A percentile compares a stretch with the other conserved stretches of the same genome.
phyloP scores from a whole-genome alignment of 1,140 invertebrate species.

The Phocides pigmalion region DNA sequence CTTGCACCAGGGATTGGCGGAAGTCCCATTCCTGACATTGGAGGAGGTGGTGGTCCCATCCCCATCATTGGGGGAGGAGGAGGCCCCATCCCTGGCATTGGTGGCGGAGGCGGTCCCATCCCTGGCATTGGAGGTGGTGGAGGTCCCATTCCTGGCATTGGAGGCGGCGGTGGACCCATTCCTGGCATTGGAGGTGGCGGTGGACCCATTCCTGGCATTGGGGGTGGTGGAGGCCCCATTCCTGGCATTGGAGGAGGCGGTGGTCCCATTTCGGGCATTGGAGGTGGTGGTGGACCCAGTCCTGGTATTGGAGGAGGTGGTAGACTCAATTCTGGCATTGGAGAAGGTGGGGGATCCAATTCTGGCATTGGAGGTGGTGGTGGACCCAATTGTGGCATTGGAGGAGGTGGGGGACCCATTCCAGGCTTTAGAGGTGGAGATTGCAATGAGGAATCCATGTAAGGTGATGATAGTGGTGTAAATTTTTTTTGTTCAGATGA shows the following conservation, averaged over 20 bases:
- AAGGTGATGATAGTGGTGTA: constrained; percentile 2
- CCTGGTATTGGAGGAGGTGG: constrained; percentile 81
- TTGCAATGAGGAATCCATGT: constrained; percentile 37
- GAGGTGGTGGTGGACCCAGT: constrained; percentile 27
- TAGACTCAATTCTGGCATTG: constrained; percentile 60
- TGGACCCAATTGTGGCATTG: constrained; percentile 63
- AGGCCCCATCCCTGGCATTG: constrained; percentile 71
- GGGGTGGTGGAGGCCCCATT: constrained; percentile 77
- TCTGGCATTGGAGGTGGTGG: constrained; percentile 59
- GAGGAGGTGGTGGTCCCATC: constrained; percentile 26
- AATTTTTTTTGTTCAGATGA: constrained; percentile 1
- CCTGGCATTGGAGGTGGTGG: constrained; percentile 77
- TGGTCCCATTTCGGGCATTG: constrained; percentile 43
- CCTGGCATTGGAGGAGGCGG: constrained; percentile 73
- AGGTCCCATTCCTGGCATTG: constrained; percentile 65
- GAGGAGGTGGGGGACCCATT: constrained; percentile 76
- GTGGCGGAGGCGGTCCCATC: constrained; percentile 77
- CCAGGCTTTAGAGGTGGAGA: constrained; percentile 73
- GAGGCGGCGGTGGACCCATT: constrained; percentile 74
- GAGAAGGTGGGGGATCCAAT: constrained; percentile 60
- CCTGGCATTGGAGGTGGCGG: constrained; percentile 77
- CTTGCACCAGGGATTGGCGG: constrained; percentile 20
- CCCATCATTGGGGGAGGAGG: constrained; percentile 60
- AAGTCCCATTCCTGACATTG: constrained; percentile 64
- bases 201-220: constrained; percentile 64